Percentiles rank a stretch among this genome's conserved stretches.
Evolutionary conservation across 2,888 invertebrate species (phyloP).

Genomic region (Mythimna lalbum): DNA sequence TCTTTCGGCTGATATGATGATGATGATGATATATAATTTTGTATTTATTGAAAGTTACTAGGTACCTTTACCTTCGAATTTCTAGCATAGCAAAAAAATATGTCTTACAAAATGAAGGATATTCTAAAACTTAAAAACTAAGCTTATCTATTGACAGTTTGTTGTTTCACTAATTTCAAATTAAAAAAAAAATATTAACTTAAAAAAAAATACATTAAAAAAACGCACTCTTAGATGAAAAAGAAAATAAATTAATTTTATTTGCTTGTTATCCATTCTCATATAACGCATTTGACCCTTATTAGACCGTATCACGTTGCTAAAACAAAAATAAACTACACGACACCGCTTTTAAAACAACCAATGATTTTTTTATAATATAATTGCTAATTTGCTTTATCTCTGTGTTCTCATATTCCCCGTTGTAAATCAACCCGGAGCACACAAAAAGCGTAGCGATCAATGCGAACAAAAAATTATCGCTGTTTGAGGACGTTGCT

Average conservation of each 20-base stretch:
- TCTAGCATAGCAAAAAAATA: not conserved
- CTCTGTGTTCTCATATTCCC: conserved; percentile 70
- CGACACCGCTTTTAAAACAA: conserved; percentile 80
- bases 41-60: too few relatives aligned
- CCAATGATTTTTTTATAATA: conserved; percentile 82
- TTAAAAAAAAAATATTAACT: not conserved
- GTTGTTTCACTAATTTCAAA: not conserved
- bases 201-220: not conserved
- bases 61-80: too few relatives aligned
- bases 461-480: not conserved
- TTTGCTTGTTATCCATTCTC: conserved; percentile 32
- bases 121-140: not conserved
- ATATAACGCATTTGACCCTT: conserved; percentile 60
- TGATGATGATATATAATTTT: too few relatives aligned
- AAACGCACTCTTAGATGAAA: not conserved
- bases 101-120: not conserved
- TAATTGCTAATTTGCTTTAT: conserved; percentile 87
- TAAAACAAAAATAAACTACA: conserved; percentile 75
- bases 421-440: conserved; percentile 51
- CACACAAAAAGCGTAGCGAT: conserved; percentile 16
- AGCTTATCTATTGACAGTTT: not conserved
- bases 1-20: too few relatives aligned
- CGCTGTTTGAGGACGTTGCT: too few relatives aligned
- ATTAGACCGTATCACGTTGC: conserved; percentile 70
- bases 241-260: conserved; percentile 27